Conservation (phyloP, 2,888 invertebrate genomes). For the Stomorhina lunata region DNA sequence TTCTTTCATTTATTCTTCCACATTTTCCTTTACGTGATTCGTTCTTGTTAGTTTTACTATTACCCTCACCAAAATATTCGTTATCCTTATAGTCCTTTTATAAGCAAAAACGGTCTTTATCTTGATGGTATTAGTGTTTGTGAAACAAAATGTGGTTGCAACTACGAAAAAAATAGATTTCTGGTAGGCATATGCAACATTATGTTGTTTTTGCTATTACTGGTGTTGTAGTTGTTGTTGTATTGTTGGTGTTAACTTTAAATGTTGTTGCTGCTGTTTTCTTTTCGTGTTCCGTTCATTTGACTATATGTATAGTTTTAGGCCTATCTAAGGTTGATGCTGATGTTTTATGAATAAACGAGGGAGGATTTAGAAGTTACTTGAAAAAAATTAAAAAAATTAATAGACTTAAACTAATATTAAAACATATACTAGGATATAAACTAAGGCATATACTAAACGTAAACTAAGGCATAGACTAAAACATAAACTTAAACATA, state of each 20-base stretch:
- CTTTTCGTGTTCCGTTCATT: slow-evolving; percentile 37
- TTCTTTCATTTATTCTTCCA: slow-evolving; percentile 28
- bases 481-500: no score
- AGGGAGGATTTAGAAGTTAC: background rate
- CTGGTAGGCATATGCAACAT: slow-evolving; percentile 19
- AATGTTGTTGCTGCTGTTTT: slow-evolving; percentile 2
- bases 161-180: no score
- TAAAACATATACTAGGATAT: no score
- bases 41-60: slow-evolving; percentile 40
- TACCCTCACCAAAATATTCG: no score
- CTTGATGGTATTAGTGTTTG: slow-evolving; percentile 16
- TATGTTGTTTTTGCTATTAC: slow-evolving; percentile 14
- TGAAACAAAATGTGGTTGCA: slow-evolving; percentile 31
- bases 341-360: slow-evolving; percentile 20
- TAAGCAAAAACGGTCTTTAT: no score
- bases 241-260: no score
- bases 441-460: no score
- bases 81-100: no score
- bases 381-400: no score
- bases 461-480: no score
- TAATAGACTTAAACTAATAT: no score
- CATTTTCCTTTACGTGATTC: slow-evolving; percentile 61
- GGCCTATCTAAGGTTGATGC: slow-evolving; percentile 55
- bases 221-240: background rate
- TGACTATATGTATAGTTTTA: slow-evolving; percentile 40